Conservation (phyloP, 2,888 invertebrate species). For the Sepioteuthis lessoniana region DNA sequence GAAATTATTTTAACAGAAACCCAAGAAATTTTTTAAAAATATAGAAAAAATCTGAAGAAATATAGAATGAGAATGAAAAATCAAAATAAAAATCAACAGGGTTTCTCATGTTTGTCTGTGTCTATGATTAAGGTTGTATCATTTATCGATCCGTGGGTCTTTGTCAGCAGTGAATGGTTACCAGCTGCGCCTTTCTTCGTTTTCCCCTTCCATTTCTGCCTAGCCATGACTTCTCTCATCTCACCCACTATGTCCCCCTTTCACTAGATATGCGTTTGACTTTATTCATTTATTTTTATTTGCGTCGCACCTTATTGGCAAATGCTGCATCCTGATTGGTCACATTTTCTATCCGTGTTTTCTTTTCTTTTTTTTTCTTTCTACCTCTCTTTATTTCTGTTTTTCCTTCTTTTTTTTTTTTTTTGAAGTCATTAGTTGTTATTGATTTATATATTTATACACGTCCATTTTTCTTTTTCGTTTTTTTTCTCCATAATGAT, state of each 20-base stretch:
- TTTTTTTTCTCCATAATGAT: neutral
- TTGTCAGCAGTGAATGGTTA: neutral
- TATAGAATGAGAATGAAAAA: too few relatives aligned
- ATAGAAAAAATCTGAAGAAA: too few relatives aligned
- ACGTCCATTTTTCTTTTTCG: neutral
- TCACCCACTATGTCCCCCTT: neutral
- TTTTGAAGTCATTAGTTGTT: neutral
- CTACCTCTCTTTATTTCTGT: neutral
- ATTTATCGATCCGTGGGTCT: neutral
- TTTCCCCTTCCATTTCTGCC: neutral
- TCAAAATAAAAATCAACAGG: too few relatives aligned
- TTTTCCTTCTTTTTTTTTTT: neutral
- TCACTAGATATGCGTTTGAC: neutral
- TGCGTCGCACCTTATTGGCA: neutral
- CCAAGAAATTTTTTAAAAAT: too few relatives aligned
- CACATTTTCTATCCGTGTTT: neutral
- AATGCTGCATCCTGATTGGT: neutral
- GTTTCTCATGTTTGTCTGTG: too few relatives aligned
- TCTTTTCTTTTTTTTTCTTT: too few relatives aligned
- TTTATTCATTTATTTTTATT: neutral
- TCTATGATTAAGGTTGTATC: too few relatives aligned
- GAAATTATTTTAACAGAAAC: too few relatives aligned
- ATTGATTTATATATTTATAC: neutral
- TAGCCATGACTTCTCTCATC: neutral
- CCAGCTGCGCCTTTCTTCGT: neutral